Conservation (phyloP, 2,888 invertebrate genomes). For the Andrena minutula region DNA sequence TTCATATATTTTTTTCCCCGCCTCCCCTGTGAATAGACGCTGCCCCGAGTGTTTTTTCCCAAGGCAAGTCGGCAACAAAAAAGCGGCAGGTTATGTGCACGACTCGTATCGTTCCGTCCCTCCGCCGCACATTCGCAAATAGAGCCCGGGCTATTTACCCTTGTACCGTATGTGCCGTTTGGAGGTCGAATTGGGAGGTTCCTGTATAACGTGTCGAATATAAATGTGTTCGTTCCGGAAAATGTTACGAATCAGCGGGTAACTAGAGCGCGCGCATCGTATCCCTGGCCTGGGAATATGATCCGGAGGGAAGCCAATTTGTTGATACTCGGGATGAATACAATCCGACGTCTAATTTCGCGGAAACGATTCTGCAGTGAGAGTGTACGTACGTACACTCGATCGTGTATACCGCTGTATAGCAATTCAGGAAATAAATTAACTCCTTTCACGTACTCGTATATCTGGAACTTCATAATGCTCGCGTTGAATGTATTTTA, state of each 20-base stretch:
- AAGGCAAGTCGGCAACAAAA: constrained; percentile 10
- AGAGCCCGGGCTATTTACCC: constrained; percentile 51
- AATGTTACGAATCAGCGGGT: constrained; percentile 56
- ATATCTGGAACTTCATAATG: too few species aligned
- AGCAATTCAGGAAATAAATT: too few species aligned
- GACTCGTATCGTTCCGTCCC: constrained; percentile 50
- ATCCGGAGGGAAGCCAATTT: constrained; percentile 33
- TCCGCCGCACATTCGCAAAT: constrained; percentile 56
- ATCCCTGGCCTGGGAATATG: constrained; percentile 26
- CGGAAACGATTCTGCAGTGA: constrained; percentile 6
- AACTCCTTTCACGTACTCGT: too few species aligned
- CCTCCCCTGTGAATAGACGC: neutral
- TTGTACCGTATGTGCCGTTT: neutral
- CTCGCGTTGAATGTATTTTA: too few species aligned
- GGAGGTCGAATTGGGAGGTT: constrained; percentile 37
- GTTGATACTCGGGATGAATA: constrained; percentile 23
- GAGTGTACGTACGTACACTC: too few species aligned
- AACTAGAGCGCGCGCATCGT: constrained; percentile 23
- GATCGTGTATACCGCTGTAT: too few species aligned
- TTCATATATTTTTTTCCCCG: constrained; percentile 17
- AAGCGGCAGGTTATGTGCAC: constrained; percentile 27
- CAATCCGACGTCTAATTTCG: constrained; percentile 13
- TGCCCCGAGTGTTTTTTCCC: constrained; percentile 21
- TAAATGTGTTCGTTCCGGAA: constrained; percentile 50
- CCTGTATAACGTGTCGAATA: constrained; percentile 55